phyloP scores from a whole-genome alignment of 1,140 invertebrate species.

The Oedothorax gibbosus region DNA sequence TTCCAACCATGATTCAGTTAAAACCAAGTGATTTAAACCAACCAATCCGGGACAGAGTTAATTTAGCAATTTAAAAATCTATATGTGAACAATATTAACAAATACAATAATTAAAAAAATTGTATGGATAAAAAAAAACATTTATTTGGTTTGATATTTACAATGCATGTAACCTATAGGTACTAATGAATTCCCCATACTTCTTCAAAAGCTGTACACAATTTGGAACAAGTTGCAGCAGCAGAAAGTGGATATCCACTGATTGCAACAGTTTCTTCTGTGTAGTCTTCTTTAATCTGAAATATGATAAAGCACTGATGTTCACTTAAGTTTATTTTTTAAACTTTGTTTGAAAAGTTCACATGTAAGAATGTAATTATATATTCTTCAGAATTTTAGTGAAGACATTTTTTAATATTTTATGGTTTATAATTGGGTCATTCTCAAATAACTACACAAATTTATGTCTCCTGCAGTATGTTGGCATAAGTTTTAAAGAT shows the following conservation, averaged over 20 bases:
- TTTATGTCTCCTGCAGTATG: no score
- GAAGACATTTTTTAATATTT: no score
- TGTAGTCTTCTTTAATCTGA: slow-evolving; percentile 88
- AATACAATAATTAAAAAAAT: no score
- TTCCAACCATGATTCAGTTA: no score
- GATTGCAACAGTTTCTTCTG: slow-evolving; percentile 90
- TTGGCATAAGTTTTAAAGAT: no score
- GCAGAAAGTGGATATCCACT: slow-evolving; percentile 97
- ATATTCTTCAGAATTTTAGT: no score
- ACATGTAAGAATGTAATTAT: no score
- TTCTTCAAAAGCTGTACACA: slow-evolving; percentile 98
- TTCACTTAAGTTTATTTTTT: no score
- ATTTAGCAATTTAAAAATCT: neutral
- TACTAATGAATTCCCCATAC: slow-evolving; percentile 85
- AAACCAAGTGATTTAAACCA: no score
- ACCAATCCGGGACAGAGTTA: neutral
- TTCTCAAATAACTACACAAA: no score
- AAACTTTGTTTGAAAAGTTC: no score
- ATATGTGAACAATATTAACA: neutral
- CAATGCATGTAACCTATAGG: neutral
- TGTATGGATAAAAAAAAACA: neutral
- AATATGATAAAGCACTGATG: slow-evolving; percentile 10
- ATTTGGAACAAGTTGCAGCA: slow-evolving; percentile 94
- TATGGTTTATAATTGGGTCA: no score
- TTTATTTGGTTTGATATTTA: slow-evolving; percentile 38